Evolutionary conservation across 2,888 invertebrate genomes (phyloP), one percentile per base, ranked within the genome.

Genomic region (Linyphia triangularis): DNA sequence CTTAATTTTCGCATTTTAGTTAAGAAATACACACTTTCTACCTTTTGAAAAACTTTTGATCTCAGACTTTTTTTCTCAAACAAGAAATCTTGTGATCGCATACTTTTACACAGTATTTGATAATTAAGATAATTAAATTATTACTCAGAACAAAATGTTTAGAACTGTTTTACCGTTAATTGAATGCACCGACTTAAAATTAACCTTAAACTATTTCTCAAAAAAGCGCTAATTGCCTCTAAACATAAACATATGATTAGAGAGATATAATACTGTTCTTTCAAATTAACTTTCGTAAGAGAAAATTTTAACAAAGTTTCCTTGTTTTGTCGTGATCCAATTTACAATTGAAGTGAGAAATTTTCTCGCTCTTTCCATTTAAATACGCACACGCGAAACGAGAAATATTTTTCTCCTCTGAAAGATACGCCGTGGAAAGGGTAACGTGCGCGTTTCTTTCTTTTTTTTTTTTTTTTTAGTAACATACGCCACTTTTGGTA

Each of bases 251-350:
- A 13, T 24, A 37, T 37, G 22, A 67, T 67, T 33, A 33, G 19
- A 65, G 7, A 65, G 26, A 16, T 30, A 33, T 30, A 30, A 2
- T 10, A 10, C 28, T 0, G 16, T 61, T 37, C 9, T 37, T 19
- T 37, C 22, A 69, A 69, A 69, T 69, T 69, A 69, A 69, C 40
- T 69, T 69, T 40, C 10, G 24, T 26, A 22, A 16, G 2, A 10
- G 69, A 13, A 37, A 37, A 24, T 37, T 40, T 22, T 37, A 69
- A 69, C 37, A 69, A 69, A 22, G 13, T 22, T 40, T 24, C 3
- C 33, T 16, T 67, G 19, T 33, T 67, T 51, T 72, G 51, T 28
- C 72, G 72, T 72, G 72, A 72, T 43, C 26, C 51, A 72, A 72
- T 72, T 72, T 72, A 57, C 51, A 16, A 51, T 72, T 72, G 19